Evolutionary conservation across 37 sponge, comb jelly and placozoan genomes (phyloP).

Genomic region (Oopsacas minuta): DNA sequence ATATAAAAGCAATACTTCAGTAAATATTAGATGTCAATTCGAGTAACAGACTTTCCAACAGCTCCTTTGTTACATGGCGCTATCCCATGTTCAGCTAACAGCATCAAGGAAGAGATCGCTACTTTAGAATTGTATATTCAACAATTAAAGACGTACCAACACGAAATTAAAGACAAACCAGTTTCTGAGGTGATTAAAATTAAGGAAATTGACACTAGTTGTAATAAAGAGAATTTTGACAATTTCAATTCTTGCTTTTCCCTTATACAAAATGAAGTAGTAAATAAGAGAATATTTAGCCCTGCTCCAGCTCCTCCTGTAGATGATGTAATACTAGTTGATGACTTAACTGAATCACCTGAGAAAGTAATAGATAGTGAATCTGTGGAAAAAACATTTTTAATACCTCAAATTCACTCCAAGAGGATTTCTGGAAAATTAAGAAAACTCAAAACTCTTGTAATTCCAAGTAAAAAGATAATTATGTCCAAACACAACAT

Average conservation of each 20-base stretch:
- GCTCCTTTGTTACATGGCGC: not conserved
- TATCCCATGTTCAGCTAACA: not conserved
- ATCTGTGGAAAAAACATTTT: not conserved
- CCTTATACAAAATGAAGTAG: not conserved
- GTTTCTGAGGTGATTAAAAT: not conserved
- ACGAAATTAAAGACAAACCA: not conserved
- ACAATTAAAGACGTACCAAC: not conserved
- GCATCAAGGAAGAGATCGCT: slow-evolving; percentile 1
- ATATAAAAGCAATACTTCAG: no score
- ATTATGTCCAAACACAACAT: not conserved
- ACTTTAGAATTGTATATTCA: not conserved
- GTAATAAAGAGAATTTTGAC: not conserved
- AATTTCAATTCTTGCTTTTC: not conserved
- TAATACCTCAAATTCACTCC: not conserved
- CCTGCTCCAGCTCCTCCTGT: not conserved
- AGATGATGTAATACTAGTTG: not conserved
- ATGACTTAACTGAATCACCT: not conserved
- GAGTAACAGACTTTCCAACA: not conserved
- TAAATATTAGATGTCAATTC: not conserved
- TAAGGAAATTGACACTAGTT: not conserved
- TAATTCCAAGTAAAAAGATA: not conserved
- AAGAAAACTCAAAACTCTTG: not conserved
- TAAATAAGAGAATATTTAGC: not conserved
- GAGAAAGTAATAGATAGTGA: not conserved
- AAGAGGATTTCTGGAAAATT: not conserved